phyloP scores from a whole-genome alignment of 2,888 invertebrate species.

The Polylopha cassiicola region DNA sequence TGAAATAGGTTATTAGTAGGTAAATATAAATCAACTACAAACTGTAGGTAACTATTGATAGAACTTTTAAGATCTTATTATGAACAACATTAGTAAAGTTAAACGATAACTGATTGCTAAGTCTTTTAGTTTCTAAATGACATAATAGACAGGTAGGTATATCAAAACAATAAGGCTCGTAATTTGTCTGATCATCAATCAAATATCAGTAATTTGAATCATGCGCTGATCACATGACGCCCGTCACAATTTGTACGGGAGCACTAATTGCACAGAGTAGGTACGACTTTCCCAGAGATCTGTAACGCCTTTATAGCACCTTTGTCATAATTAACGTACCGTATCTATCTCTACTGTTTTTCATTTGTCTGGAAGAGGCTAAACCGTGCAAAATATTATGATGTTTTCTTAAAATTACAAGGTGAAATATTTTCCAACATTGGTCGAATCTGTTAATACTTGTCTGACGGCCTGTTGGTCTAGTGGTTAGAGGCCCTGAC shows the following conservation, averaged over 20 bases:
- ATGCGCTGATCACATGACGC: constrained; percentile 56
- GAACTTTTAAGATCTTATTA: too few species aligned
- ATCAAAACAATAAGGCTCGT: constrained; percentile 25
- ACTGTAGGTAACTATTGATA: too few species aligned
- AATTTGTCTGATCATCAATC: constrained; percentile 57
- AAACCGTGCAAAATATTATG: too few species aligned
- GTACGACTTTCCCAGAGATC: constrained; percentile 43
- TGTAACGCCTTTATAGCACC: constrained; percentile 38
- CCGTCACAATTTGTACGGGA: constrained; percentile 49
- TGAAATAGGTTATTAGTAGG: too few species aligned
- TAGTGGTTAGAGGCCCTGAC: too few species aligned
- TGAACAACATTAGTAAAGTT: too few species aligned
- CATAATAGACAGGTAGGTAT: constrained; percentile 2
- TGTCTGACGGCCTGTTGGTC: too few species aligned
- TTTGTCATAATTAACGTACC: constrained; percentile 44
- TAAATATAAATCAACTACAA: too few species aligned
- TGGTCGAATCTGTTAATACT: too few species aligned
- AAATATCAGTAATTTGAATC: constrained; percentile 68
- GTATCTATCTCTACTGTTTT: constrained; percentile 15
- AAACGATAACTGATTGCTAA: too few species aligned
- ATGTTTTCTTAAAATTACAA: too few species aligned
- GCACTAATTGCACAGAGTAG: constrained; percentile 64
- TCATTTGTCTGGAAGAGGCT: constrained; percentile 1
- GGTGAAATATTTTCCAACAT: too few species aligned
- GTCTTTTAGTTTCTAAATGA: neutral